These are phyloP conservation scores for Formicarius rufipectus DNA, from an alignment of 2,113 vertebrate genomes.

Conservation along the genomic window DNA sequence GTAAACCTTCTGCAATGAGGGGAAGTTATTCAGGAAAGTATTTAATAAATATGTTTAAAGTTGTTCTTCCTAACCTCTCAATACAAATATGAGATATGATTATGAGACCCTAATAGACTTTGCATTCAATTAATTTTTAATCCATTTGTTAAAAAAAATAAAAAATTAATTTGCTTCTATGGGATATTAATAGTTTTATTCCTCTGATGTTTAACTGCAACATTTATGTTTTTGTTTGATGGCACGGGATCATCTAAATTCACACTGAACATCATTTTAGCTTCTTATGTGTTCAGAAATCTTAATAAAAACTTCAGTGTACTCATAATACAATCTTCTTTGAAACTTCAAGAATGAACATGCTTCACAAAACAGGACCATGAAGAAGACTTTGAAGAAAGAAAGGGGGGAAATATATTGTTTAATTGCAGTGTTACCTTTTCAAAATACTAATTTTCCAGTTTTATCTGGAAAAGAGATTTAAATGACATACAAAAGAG, in stretches of 20 bases:
- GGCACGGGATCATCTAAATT: background rate
- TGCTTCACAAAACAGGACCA: background rate
- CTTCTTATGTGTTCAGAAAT: background rate
- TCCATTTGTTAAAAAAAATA: background rate
- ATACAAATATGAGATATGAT: background rate
- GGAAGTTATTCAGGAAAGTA: background rate
- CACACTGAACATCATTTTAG: background rate
- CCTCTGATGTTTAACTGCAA: background rate
- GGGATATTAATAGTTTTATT: background rate
- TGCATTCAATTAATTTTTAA: background rate
- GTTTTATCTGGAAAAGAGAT: background rate
- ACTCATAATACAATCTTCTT: background rate
- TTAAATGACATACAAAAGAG: background rate
- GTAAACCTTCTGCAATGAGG: background rate
- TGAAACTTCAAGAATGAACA: background rate
- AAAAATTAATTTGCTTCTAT: background rate
- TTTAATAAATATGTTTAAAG: background rate
- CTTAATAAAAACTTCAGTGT: background rate
- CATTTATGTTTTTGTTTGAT: background rate
- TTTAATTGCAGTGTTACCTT: background rate
- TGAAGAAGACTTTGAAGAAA: background rate
- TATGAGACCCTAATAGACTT: background rate
- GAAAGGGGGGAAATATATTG: background rate
- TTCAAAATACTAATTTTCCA: background rate
- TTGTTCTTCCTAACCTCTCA: background rate